Evolutionary conservation across 2,888 invertebrate species (phyloP).

Genomic region (Epirrhoe alternata): DNA sequence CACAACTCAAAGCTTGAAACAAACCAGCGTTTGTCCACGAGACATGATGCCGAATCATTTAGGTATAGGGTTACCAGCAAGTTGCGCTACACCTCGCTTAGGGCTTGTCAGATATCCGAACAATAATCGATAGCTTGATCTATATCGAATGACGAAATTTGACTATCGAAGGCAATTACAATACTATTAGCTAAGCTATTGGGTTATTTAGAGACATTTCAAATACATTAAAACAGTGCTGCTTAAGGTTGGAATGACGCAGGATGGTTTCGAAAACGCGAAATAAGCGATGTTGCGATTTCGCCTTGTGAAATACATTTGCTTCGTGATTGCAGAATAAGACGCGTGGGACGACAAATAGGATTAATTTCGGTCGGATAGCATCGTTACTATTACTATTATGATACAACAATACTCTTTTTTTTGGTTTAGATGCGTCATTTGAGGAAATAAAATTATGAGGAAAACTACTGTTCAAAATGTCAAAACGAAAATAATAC

Average conservation of each 20-base stretch:
- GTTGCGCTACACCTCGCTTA: constrained; percentile 19
- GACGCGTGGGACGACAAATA: constrained; percentile 80
- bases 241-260: constrained; percentile 68
- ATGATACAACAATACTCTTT: constrained; percentile 42
- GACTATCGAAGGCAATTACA: constrained; percentile 27
- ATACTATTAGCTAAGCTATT: constrained; percentile 32
- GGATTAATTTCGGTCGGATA: constrained; percentile 72
- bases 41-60: constrained; percentile 48
- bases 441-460: neutral
- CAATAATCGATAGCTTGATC: constrained; percentile 29
- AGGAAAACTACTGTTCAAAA: constrained; percentile 8
- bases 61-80: constrained; percentile 20
- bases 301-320: constrained; percentile 80
- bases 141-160: constrained; percentile 30
- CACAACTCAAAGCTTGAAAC: constrained; percentile 62
- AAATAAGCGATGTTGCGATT: constrained; percentile 83
- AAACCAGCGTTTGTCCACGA: constrained; percentile 64
- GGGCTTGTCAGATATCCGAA: constrained; percentile 18
- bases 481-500: neutral
- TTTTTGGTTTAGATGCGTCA: neutral
- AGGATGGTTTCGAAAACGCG: constrained; percentile 82
- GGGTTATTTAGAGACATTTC: constrained; percentile 29
- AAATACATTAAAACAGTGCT: constrained; percentile 33
- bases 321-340: constrained; percentile 72
- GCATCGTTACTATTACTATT: constrained; percentile 54